A percentile compares a stretch with the other conserved stretches of the same genome.
Conservation (phyloP, 1,140 invertebrate genomes). For the Drosophila trapezifrons region DNA sequence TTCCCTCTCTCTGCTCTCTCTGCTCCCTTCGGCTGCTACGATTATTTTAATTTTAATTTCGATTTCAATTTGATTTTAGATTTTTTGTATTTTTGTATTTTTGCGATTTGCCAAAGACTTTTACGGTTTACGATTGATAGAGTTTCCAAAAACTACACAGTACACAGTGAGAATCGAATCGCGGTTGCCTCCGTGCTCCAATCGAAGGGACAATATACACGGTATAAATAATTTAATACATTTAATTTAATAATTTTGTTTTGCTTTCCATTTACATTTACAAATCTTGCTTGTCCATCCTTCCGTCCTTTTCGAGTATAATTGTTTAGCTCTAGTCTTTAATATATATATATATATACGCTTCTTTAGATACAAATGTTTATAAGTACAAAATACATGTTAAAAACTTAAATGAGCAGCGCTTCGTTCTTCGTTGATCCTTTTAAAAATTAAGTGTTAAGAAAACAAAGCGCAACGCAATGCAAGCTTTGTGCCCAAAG, state of each 20-base stretch:
- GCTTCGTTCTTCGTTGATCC: slow-evolving; percentile 45
- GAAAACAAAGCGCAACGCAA: slow-evolving; percentile 45
- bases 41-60: slow-evolving; percentile 25
- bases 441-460: slow-evolving; percentile 41
- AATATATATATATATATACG: slow-evolving; percentile 27
- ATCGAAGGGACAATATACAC: slow-evolving; percentile 60
- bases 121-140: slow-evolving; percentile 35
- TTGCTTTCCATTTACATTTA: slow-evolving; percentile 57
- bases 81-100: slow-evolving; percentile 14
- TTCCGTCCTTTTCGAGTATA: slow-evolving; percentile 58
- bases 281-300: slow-evolving; percentile 36
- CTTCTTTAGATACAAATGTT: slow-evolving; percentile 48
- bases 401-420: slow-evolving; percentile 75
- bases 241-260: slow-evolving; percentile 52
- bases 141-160: slow-evolving; percentile 35
- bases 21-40: neutral
- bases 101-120: slow-evolving; percentile 41
- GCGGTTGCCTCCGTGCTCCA: neutral
- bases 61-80: slow-evolving; percentile 44
- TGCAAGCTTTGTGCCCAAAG: slow-evolving; percentile 66
- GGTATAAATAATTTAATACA: slow-evolving; percentile 69
- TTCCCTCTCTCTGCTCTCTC: neutral
- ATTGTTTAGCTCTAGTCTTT: slow-evolving; percentile 43
- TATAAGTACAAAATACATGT: slow-evolving; percentile 77
- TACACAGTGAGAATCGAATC: slow-evolving; percentile 5